Conservation (phyloP, 2,113 vertebrate genomes). For the Malurus elegans region DNA sequence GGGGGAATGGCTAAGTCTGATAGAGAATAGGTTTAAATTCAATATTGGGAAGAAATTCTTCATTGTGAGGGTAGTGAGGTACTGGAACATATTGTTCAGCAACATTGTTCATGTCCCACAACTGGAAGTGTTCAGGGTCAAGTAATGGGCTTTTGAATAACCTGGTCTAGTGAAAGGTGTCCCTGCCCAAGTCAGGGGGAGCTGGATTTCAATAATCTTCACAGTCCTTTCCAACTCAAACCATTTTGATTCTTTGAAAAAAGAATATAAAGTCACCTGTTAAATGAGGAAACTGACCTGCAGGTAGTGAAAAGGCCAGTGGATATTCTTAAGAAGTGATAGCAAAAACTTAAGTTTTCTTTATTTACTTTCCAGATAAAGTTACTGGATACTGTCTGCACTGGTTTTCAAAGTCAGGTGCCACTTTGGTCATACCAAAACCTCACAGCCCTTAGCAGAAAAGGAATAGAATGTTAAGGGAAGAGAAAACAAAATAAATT, state of each 20-base stretch:
- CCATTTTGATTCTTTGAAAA: not conserved
- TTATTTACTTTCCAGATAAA: not conserved
- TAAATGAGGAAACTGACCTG: not conserved
- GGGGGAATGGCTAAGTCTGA: not conserved
- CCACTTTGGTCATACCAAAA: not conserved
- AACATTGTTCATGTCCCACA: not conserved
- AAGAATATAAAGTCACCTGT: not conserved
- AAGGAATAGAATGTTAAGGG: not conserved
- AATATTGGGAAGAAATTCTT: not conserved
- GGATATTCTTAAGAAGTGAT: not conserved
- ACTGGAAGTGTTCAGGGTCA: not conserved
- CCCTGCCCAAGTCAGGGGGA: not conserved
- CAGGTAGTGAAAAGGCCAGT: not conserved
- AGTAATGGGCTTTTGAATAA: not conserved
- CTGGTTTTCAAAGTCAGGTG: not conserved
- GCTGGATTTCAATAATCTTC: not conserved
- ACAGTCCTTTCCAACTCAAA: not conserved
- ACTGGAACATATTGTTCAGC: accelerated
- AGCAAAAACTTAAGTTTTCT: not conserved
- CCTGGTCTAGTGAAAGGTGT: not conserved
- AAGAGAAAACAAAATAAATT: not conserved
- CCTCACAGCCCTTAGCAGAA: not conserved
- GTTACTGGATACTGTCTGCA: not conserved
- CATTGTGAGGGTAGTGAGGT: not conserved
- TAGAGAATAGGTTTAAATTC: not conserved